Evolutionary conservation across 2,797 vertebrate species (phyloP).

Genomic region (Etheostoma nigrum): DNA sequence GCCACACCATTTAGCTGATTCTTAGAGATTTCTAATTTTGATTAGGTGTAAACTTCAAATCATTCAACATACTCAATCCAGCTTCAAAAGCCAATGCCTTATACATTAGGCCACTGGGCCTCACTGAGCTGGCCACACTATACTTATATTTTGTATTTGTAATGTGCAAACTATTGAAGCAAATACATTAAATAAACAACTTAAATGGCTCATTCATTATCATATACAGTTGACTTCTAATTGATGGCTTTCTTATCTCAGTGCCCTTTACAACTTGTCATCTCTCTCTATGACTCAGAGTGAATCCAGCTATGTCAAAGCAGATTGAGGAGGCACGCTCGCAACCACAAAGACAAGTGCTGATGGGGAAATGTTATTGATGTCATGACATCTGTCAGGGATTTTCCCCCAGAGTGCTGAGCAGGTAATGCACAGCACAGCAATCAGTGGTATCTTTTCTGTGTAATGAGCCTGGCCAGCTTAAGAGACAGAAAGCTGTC

Average conservation of each 20-base stretch:
- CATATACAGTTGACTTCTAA: not conserved
- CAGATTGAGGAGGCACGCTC: conserved; percentile 10
- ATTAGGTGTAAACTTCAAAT: not conserved
- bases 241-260: conserved; percentile 4
- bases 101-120: conserved; percentile 62
- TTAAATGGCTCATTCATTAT: not conserved
- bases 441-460: conserved; percentile 15
- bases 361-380: conserved; percentile 68
- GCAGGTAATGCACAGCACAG: conserved; percentile 43
- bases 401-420: conserved; percentile 62
- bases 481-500: conserved; percentile 7
- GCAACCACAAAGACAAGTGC: conserved; percentile 47
- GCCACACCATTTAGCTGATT: too few species aligned
- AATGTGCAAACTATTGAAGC: not conserved
- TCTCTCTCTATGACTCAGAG: conserved; percentile 42
- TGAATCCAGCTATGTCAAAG: conserved; percentile 49
- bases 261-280: conserved; percentile 46
- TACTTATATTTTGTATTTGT: not conserved
- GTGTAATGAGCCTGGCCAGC: not conserved
- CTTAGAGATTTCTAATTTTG: not conserved
- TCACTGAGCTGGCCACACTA: not conserved
- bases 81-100: conserved; percentile 74
- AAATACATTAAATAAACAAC: not conserved
- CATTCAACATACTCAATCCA: conserved; percentile 30
- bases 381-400: conserved; percentile 62